phyloP scores from a whole-genome alignment of 1,140 invertebrate genomes.

The Drosophila sucinea region DNA sequence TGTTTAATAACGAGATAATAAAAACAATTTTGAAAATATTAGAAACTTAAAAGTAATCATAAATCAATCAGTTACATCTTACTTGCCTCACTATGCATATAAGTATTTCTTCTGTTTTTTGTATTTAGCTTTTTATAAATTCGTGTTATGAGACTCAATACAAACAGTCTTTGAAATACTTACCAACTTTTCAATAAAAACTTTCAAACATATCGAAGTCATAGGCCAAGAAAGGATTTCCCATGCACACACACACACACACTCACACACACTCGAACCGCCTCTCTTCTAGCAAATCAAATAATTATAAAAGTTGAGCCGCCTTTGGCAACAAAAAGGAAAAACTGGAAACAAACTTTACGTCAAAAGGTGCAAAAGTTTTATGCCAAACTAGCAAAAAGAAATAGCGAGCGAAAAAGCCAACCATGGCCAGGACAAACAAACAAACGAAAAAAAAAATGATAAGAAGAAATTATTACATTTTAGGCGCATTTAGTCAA shows the following conservation, averaged over 20 bases:
- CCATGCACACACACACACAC: background rate
- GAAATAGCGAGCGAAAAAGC: background rate
- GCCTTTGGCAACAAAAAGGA: conserved; percentile 36
- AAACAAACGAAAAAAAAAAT: background rate
- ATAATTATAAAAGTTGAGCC: conserved; percentile 74
- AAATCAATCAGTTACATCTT: no score
- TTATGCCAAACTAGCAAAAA: conserved; percentile 55
- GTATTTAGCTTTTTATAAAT: background rate
- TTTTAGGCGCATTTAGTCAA: conserved; percentile 72
- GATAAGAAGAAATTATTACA: conserved; percentile 35
- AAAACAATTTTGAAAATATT: no score
- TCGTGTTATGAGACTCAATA: background rate
- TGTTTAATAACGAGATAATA: no score
- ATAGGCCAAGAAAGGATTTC: conserved; percentile 13
- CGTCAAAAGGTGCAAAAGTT: conserved; percentile 71
- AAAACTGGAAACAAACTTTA: conserved; percentile 66
- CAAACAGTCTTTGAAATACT: conserved; percentile 1
- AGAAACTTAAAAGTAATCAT: no score
- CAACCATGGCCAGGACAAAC: background rate
- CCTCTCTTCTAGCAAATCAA: conserved; percentile 64
- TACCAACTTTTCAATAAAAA: conserved; percentile 8
- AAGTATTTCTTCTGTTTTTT: background rate
- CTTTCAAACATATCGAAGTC: conserved; percentile 6
- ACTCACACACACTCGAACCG: background rate
- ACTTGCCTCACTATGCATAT: no score